Percentiles rank a stretch among this genome's conserved stretches.
phyloP scores from a whole-genome alignment of 2,797 vertebrate species.

The Argyrosomus regius region DNA sequence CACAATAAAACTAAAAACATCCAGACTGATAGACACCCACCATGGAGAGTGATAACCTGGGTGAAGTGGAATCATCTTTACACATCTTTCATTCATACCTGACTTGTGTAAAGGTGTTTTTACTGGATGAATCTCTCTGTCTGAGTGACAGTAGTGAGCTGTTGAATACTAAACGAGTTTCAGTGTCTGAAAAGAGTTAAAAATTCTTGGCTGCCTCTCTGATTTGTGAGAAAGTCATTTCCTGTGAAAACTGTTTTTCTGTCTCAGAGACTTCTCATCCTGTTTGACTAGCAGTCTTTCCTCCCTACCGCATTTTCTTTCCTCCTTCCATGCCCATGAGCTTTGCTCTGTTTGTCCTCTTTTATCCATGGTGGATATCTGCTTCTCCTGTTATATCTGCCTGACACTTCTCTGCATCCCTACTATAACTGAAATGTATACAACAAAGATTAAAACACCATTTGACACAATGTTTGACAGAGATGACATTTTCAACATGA shows the following conservation, averaged over 20 bases:
- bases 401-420: not conserved
- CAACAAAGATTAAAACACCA: slow-evolving; percentile 19
- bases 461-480: not conserved
- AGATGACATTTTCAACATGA: slow-evolving; percentile 5
- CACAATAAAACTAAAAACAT: not conserved
- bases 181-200: slow-evolving; percentile 22
- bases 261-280: slow-evolving; percentile 67
- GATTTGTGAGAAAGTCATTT: slow-evolving; percentile 77
- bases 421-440: slow-evolving; percentile 1
- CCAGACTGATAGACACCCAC: not conserved
- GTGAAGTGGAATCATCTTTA: slow-evolving; percentile 8
- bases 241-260: slow-evolving; percentile 65
- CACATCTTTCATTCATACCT: not conserved
- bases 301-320: slow-evolving; percentile 48
- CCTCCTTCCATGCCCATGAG: slow-evolving; percentile 16
- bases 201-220: slow-evolving; percentile 49
- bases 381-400: not conserved
- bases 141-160: not conserved
- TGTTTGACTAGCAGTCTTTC: slow-evolving; percentile 67
- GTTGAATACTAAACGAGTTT: slow-evolving; percentile 13
- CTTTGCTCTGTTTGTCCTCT: not conserved
- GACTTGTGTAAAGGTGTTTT: slow-evolving; percentile 19
- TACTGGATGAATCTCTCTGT: not conserved
- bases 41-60: not conserved
- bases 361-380: slow-evolving; percentile 19